Evolutionary conservation across 2,888 invertebrate species (phyloP), one percentile per base, ranked within the genome.

Genomic region (Dichetophora obliterata): DNA sequence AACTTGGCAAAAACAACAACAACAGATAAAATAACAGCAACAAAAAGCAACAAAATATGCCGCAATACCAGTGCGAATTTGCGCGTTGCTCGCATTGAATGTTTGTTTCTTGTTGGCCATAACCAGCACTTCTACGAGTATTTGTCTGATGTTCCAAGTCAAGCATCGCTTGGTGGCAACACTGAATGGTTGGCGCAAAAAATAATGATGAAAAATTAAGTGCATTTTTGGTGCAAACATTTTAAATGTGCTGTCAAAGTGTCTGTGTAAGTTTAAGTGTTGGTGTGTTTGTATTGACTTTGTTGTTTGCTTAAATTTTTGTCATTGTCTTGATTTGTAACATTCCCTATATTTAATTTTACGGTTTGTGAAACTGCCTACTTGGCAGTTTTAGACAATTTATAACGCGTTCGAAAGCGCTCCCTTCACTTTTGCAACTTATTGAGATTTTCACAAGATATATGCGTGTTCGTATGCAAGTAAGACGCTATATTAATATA

Each of bases 201-300:
- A 31, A 34, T 31, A 61, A 61, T 27, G 59, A 61, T 27, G 59
- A 31, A 34, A 11, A 34, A 31, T 27, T 9, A 31, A 63, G 16
- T 34, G 63, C 16, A 63, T 63, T 43, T 43, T 43, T 43, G 43
- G 43, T 34, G 63, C n/a, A 31, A 63, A 63, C 34, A 63, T 34
- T 63, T 63, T 14, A 63, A 63, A 34, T 63, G 63, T 34, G 24
- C 34, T 34, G 63, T 31, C 63, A 34, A 63, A 63, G 24, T 27
- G 14, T 19, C 11, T 19, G 27, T 9, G 63, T 34, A 11, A 34
- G 27, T 5, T 14, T 11, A 24, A 6, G 37, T 37, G 37, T 61
- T 31, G 5, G 14, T 63, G 31, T 34, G 63, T 31, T 54, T 34
- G 8, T 16, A 6, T 63, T 27, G 14, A 63, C 14, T 31, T 14